These are phyloP conservation scores for Asbolus verrucosus DNA, from an alignment of 1,140 invertebrate genomes.

Conservation along the genomic window DNA sequence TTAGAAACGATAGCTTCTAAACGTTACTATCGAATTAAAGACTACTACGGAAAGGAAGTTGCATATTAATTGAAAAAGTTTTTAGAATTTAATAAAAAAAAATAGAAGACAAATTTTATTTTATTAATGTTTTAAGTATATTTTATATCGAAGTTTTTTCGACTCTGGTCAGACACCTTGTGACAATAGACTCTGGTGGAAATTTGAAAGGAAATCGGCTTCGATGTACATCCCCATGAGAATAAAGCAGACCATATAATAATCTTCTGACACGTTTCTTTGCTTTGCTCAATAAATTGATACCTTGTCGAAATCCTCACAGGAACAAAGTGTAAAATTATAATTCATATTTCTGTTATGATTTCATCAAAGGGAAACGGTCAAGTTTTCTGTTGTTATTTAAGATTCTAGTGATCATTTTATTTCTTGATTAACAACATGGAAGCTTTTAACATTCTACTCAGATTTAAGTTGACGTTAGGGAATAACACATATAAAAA, in stretches of 20 bases:
- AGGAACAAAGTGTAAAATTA: constrained; percentile 22
- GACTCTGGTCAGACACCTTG: background rate
- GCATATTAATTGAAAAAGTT: no score
- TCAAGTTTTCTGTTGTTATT: no score
- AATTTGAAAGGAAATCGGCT: constrained; percentile 15
- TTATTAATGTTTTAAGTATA: constrained; percentile 31
- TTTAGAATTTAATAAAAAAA: constrained; percentile 16
- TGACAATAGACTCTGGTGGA: constrained; percentile 12
- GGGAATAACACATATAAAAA: no score
- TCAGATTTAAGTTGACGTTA: no score
- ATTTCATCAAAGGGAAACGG: background rate
- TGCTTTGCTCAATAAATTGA: constrained; percentile 26
- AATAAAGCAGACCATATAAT: constrained; percentile 23
- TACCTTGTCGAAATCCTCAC: constrained; percentile 17
- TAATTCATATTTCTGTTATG: constrained; percentile 10
- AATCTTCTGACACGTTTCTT: constrained; percentile 29
- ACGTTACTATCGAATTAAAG: background rate
- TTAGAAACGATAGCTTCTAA: background rate
- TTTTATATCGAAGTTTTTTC: constrained; percentile 25
- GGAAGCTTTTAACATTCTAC: no score
- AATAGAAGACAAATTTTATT: background rate
- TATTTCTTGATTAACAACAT: no score
- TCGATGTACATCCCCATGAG: constrained; percentile 3
- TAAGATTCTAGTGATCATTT: no score
- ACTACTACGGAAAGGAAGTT: background rate